A percentile compares a stretch with the other conserved stretches of the same genome.
Conservation (phyloP, 2,888 invertebrate genomes). For the Stenichneumon culpator region DNA sequence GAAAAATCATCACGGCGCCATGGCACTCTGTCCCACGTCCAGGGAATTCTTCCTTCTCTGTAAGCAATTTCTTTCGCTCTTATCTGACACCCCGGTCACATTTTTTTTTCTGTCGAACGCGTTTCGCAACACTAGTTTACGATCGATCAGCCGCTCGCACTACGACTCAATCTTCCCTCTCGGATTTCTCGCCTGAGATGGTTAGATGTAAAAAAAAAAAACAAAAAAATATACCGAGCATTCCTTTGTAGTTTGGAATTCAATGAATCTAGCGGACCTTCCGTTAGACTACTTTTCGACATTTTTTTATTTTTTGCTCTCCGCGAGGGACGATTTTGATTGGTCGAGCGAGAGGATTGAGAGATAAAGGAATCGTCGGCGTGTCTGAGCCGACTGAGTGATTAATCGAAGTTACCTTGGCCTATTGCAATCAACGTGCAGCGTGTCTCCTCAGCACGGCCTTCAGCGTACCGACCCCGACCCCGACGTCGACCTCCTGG, state of each 20-base stretch:
- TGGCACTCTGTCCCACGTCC: slow-evolving; percentile 74
- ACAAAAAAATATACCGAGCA: neutral
- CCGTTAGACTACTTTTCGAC: too few species aligned
- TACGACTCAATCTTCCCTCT: neutral
- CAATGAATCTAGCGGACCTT: too few species aligned
- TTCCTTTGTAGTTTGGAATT: too few species aligned
- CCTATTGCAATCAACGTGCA: slow-evolving; percentile 64
- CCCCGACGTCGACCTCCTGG: slow-evolving; percentile 68
- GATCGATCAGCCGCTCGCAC: neutral
- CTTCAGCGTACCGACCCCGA: slow-evolving; percentile 76
- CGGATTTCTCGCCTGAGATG: neutral
- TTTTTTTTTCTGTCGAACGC: neutral
- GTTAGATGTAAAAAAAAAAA: neutral
- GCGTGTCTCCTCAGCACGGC: slow-evolving; percentile 79
- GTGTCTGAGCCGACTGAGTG: slow-evolving; percentile 28
- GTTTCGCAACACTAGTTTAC: neutral
- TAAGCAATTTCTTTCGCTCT: slow-evolving; percentile 72
- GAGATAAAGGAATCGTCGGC: slow-evolving; percentile 8
- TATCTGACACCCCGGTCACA: slow-evolving; percentile 1
- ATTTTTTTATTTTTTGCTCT: too few species aligned
- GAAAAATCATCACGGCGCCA: slow-evolving; percentile 64
- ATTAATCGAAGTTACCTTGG: slow-evolving; percentile 56
- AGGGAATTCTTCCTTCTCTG: slow-evolving; percentile 78
- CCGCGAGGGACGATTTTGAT: too few species aligned
- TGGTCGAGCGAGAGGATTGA: neutral